These are phyloP conservation scores for Platycheirus rosarum DNA, from an alignment of 2,888 invertebrate genomes.

Conservation along the genomic window DNA sequence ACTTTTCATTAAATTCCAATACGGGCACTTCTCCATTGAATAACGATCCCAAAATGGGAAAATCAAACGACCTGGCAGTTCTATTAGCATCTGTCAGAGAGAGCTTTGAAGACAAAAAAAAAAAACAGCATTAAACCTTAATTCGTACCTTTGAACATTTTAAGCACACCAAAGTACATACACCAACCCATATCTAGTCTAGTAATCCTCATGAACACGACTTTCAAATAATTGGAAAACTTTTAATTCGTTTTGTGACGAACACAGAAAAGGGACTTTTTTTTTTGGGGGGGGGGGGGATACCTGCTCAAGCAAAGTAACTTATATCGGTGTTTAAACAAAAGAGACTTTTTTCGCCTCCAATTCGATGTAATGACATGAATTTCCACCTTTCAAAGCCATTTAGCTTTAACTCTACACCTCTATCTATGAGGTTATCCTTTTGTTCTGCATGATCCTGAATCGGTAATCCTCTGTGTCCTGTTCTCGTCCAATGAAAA, in stretches of 20 bases:
- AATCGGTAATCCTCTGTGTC: conserved; percentile 20
- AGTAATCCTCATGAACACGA: conserved; percentile 35
- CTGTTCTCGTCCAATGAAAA: not conserved
- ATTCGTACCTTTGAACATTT: conserved; percentile 16
- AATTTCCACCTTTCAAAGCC: conserved; percentile 19
- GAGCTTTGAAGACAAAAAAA: not conserved
- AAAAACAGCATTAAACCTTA: not conserved
- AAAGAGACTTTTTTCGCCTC: conserved; percentile 24
- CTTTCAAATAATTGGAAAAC: conserved; percentile 69
- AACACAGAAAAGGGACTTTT: conserved; percentile 4
- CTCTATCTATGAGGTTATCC: conserved; percentile 31
- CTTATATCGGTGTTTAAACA: conserved; percentile 44
- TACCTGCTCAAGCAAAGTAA: conserved; percentile 1
- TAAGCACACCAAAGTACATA: conserved; percentile 14
- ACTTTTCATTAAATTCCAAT: not conserved
- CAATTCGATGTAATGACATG: conserved; percentile 57
- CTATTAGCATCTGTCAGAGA: conserved; percentile 37
- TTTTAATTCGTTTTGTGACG: conserved; percentile 64
- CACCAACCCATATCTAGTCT: conserved; percentile 21
- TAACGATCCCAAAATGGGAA: conserved; percentile 23
- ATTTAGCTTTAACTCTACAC: conserved; percentile 21
- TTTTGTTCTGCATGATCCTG: conserved; percentile 57
- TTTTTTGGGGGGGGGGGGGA: not conserved
- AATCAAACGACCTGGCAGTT: conserved; percentile 25
- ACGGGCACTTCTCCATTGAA: conserved; percentile 23